Percentiles rank a stretch among this genome's conserved stretches.
These are phyloP conservation scores for Himalopsyche phryganea DNA, from an alignment of 1,140 invertebrate genomes.

Conservation along the genomic window DNA sequence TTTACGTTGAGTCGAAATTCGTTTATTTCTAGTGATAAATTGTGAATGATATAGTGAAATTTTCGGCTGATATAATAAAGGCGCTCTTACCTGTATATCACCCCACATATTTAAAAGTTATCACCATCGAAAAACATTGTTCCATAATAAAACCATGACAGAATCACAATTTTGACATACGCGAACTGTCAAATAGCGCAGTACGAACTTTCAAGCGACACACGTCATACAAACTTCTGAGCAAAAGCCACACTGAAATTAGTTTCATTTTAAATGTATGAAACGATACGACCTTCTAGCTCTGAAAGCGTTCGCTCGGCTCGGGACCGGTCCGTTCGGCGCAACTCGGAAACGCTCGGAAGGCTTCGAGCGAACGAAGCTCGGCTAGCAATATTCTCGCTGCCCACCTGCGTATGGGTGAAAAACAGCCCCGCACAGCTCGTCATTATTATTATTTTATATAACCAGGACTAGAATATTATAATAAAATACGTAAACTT, in stretches of 20 bases:
- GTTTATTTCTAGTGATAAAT: neutral
- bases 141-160: conserved; percentile 23
- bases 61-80: neutral
- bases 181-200: conserved; percentile 30
- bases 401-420: conserved; percentile 24
- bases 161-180: conserved; percentile 19
- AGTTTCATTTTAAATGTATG: conserved; percentile 12
- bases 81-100: conserved; percentile 29
- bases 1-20: neutral
- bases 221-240: conserved; percentile 20
- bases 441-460: too few species aligned
- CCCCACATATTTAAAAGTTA: conserved; percentile 29
- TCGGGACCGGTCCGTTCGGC: conserved; percentile 24
- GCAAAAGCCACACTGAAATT: conserved; percentile 24
- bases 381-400: conserved; percentile 22
- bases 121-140: conserved; percentile 24
- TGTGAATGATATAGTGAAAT: neutral
- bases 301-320: neutral
- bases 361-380: conserved; percentile 14
- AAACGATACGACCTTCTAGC: conserved; percentile 16
- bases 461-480: too few species aligned
- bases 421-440: conserved; percentile 16
- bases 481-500: too few species aligned
- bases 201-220: conserved; percentile 13
- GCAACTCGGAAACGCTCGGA: conserved; percentile 1